These are phyloP conservation scores for Pararge aegeria DNA, from an alignment of 1,140 invertebrate genomes.

Conservation along the genomic window DNA sequence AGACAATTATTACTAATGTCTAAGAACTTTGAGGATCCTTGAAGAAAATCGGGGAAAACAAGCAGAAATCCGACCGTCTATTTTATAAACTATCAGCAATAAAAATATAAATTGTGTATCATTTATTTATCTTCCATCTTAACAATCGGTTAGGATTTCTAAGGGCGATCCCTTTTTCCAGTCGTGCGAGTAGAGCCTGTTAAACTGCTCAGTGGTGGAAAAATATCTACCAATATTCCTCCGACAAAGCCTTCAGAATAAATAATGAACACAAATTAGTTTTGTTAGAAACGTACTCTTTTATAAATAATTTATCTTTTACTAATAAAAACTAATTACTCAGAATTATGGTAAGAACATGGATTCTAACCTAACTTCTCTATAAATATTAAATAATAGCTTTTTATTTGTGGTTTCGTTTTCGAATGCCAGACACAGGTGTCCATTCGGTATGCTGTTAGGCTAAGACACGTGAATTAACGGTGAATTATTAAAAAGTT, in stretches of 20 bases:
- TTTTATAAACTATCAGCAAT: neutral
- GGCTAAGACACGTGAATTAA: too few relatives aligned
- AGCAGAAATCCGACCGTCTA: neutral
- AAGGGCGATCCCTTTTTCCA: conserved; percentile 1
- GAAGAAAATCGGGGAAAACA: neutral
- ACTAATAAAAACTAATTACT: too few relatives aligned
- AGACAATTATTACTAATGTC: too few relatives aligned
- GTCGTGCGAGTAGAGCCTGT: neutral
- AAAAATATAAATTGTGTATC: neutral
- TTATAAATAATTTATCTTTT: too few relatives aligned
- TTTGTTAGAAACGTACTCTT: neutral
- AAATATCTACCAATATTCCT: neutral
- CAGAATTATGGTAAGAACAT: too few relatives aligned
- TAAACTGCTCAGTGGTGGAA: neutral
- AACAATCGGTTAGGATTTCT: conserved; percentile 4
- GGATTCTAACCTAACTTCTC: too few relatives aligned
- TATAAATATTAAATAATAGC: too few relatives aligned
- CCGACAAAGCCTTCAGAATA: neutral
- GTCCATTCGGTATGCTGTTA: too few relatives aligned
- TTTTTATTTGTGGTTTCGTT: too few relatives aligned
- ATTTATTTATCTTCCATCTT: neutral
- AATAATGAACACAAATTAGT: neutral
- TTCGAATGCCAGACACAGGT: too few relatives aligned
- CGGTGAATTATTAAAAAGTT: too few relatives aligned
- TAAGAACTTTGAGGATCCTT: too few relatives aligned